A percentile compares a stretch with the other conserved stretches of the same genome.
These are phyloP conservation scores for Catharus fuscescens DNA, from an alignment of 2,113 vertebrate genomes.

Conservation along the genomic window DNA sequence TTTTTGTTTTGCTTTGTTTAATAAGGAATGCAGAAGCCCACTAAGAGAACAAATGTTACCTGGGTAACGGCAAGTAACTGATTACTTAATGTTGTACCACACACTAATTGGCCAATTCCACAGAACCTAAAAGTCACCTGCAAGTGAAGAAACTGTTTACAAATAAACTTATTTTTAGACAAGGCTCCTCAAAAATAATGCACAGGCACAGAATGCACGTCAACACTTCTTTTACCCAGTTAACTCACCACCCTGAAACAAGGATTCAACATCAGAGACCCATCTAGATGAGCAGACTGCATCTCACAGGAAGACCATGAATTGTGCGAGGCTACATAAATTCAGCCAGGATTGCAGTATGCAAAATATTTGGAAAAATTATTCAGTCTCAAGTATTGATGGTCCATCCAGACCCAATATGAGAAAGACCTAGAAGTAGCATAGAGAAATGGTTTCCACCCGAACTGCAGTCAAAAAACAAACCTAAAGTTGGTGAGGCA, in stretches of 20 bases:
- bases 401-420: not conserved
- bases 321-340: not conserved
- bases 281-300: not conserved
- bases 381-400: not conserved
- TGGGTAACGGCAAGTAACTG: not conserved
- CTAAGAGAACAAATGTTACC: not conserved
- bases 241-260: not conserved
- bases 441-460: not conserved
- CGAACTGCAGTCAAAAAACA: not conserved
- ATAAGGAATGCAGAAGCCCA: not conserved
- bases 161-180: not conserved
- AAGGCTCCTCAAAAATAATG: not conserved
- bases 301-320: not conserved
- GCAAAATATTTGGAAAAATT: not conserved
- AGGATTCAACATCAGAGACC: not conserved
- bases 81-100: not conserved
- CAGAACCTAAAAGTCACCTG: not conserved
- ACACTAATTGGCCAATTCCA: not conserved
- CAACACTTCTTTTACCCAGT: not conserved
- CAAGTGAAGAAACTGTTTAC: not conserved
- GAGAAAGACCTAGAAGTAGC: not conserved
- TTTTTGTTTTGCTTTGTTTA: not conserved
- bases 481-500: not conserved
- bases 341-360: not conserved
- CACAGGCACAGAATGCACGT: not conserved